Evolutionary conservation across 2,888 invertebrate genomes (phyloP).

Genomic region (Lamellibrachia satsuma): DNA sequence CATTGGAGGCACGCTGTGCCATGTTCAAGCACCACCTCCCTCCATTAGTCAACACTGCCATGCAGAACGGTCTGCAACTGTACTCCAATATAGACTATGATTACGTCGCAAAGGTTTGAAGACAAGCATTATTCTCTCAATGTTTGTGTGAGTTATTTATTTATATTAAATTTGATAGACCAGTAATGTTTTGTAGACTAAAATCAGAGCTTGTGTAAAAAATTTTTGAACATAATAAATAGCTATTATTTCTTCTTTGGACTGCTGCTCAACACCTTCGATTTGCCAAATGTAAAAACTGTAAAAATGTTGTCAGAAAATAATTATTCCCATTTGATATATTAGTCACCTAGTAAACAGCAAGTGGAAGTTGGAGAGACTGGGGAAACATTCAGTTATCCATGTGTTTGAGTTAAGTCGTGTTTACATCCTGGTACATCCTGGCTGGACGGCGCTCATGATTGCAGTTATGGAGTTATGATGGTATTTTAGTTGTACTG

Average conservation of each 20-base stretch:
- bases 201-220: too few relatives aligned
- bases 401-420: not conserved
- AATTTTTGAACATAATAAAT: not conserved
- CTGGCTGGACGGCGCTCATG: not conserved
- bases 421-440: not conserved
- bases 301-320: not conserved
- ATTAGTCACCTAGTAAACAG: not conserved
- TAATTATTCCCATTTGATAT: not conserved
- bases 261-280: not conserved
- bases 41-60: conserved; percentile 55
- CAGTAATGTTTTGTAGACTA: too few relatives aligned
- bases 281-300: not conserved
- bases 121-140: not conserved
- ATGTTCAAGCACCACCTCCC: conserved; percentile 73
- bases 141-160: not conserved
- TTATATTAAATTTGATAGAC: too few relatives aligned
- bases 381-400: not conserved
- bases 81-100: conserved; percentile 67
- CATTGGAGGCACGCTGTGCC: conserved; percentile 72
- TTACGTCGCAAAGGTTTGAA: conserved; percentile 62
- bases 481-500: not conserved
- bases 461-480: not conserved
- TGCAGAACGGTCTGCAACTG: conserved; percentile 66
- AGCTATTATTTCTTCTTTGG: not conserved
- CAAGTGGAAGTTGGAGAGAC: not conserved